Conservation (phyloP, 2,113 vertebrate genomes). For the Bubo bubo region DNA sequence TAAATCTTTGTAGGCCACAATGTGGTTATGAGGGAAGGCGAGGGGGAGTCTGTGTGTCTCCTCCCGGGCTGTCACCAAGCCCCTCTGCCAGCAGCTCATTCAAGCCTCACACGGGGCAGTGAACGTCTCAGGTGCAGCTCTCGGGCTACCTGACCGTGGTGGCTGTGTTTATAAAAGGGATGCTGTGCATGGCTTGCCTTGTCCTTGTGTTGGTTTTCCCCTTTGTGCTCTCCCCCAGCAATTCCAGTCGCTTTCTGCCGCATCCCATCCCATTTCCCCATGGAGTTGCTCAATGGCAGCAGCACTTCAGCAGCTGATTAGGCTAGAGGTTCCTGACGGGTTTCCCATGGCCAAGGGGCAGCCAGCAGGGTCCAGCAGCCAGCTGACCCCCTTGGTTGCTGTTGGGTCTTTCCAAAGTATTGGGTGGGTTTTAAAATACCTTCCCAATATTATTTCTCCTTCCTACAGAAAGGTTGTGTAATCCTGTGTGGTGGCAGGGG, state of each 20-base stretch:
- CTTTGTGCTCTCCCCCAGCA: neutral
- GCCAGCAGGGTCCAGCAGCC: too few relatives aligned
- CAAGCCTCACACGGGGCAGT: neutral
- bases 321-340: slow-evolving; percentile 4
- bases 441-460: neutral
- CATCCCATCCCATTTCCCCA: neutral
- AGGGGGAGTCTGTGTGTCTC: neutral
- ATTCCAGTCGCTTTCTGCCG: neutral
- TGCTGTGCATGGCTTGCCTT: neutral
- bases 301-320: neutral
- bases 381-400: neutral
- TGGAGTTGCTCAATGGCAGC: slow-evolving; percentile 14
- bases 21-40: fast-evolving
- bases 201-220: neutral
- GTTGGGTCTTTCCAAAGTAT: neutral
- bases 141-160: neutral
- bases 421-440: neutral
- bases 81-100: neutral
- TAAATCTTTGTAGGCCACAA: neutral
- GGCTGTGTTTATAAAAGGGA: neutral
- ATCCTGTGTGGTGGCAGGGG: neutral
- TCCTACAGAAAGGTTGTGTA: neutral
- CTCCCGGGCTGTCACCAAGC: neutral
- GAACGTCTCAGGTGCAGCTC: neutral
- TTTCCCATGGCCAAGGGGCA: fast-evolving